Conservation (phyloP, 1,140 invertebrate species). For the Wiebesia pumilae region DNA sequence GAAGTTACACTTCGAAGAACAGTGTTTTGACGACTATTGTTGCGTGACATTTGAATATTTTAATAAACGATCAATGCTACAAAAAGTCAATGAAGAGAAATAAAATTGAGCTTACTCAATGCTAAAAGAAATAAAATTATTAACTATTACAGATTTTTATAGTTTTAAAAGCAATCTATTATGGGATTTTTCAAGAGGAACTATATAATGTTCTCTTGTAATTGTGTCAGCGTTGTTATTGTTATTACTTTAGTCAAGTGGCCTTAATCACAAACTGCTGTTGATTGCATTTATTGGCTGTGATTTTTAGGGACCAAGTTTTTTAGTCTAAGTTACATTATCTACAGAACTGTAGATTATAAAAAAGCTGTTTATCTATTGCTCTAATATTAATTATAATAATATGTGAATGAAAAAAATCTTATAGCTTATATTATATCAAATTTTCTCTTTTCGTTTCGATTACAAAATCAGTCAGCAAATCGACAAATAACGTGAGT, state of each 20-base stretch:
- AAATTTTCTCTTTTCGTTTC: neutral
- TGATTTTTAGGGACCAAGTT: constrained; percentile 74
- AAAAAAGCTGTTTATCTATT: neutral
- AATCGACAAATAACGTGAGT: neutral
- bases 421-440: constrained; percentile 1
- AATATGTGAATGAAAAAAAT: neutral
- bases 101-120: neutral
- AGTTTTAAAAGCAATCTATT: neutral
- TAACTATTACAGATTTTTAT: neutral
- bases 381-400: constrained; percentile 3
- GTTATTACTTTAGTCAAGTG: constrained; percentile 59
- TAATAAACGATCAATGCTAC: neutral
- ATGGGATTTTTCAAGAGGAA: constrained; percentile 1
- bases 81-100: constrained; percentile 16
- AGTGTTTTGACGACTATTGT: constrained; percentile 69
- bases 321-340: constrained; percentile 33
- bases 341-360: neutral
- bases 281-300: constrained; percentile 75
- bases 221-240: constrained; percentile 48
- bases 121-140: neutral
- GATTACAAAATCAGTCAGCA: neutral
- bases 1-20: constrained; percentile 62
- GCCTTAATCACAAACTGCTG: constrained; percentile 72
- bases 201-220: constrained; percentile 40
- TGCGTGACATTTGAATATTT: constrained; percentile 56